These are phyloP conservation scores for Decapterus maruadsi DNA, from an alignment of 2,797 vertebrate species.

Conservation along the genomic window DNA sequence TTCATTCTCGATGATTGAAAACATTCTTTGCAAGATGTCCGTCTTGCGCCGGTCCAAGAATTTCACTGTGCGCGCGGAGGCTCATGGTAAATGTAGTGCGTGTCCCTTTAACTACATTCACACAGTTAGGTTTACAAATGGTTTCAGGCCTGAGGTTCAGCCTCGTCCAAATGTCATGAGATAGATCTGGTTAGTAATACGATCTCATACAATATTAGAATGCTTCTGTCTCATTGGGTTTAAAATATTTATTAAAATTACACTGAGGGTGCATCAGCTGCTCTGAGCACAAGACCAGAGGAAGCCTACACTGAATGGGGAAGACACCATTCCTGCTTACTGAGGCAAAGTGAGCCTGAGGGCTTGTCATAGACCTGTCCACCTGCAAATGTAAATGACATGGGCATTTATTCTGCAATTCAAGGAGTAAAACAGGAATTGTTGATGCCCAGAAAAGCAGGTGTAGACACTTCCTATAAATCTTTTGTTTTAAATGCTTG, in stretches of 20 bases:
- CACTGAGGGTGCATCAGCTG: background rate
- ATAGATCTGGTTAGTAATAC: no score
- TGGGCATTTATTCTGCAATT: background rate
- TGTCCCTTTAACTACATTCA: no score
- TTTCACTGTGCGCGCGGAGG: no score
- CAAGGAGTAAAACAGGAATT: background rate
- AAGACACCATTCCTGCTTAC: background rate
- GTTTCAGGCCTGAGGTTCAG: background rate
- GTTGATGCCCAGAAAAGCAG: background rate
- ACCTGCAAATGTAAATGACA: background rate
- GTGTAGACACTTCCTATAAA: background rate
- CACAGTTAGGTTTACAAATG: no score
- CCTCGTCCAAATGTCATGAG: no score
- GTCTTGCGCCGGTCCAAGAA: no score
- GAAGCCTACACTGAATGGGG: background rate
- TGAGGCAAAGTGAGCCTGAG: background rate
- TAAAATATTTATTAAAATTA: background rate
- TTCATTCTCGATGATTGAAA: no score
- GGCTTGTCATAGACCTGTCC: background rate
- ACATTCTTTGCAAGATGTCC: no score
- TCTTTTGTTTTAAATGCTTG: no score
- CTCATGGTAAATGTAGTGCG: no score
- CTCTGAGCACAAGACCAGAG: background rate
- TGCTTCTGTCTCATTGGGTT: background rate
- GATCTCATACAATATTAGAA: background rate